Evolutionary conservation across 2,113 vertebrate species (phyloP).

Genomic region (Pseudopipra pipra): DNA sequence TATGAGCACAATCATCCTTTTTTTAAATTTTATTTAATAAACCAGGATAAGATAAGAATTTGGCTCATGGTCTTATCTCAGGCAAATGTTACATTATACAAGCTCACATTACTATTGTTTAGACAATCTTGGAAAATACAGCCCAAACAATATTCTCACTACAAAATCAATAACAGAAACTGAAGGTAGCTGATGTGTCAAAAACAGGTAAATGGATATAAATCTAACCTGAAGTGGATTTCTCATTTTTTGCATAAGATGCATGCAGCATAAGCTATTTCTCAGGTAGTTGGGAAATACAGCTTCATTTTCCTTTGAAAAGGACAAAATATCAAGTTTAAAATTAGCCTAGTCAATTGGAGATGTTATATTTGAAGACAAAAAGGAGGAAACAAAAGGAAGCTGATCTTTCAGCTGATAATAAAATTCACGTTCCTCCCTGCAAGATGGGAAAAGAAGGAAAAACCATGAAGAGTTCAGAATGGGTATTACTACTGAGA

Average conservation of each 20-base stretch:
- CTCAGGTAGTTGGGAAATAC: not conserved
- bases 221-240: not conserved
- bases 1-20: not conserved
- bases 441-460: not conserved
- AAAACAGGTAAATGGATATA: not conserved
- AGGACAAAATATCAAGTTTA: conserved; percentile 2
- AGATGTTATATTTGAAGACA: not conserved
- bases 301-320: conserved; percentile 18
- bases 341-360: conserved; percentile 13
- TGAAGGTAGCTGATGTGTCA: not conserved
- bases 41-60: not conserved
- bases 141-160: not conserved
- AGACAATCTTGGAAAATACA: not conserved
- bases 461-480: not conserved
- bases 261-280: not conserved
- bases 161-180: not conserved
- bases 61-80: not conserved
- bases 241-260: not conserved
- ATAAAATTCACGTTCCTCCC: not conserved
- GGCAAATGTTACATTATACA: not conserved
- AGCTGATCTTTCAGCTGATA: conserved; percentile 21
- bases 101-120: not conserved
- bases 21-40: not conserved
- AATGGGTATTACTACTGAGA: conserved; percentile 24
- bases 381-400: conserved; percentile 13